Base-by-base conservation (phyloP, 2,113 vertebrate species). In the Rhea pennata region DNA sequence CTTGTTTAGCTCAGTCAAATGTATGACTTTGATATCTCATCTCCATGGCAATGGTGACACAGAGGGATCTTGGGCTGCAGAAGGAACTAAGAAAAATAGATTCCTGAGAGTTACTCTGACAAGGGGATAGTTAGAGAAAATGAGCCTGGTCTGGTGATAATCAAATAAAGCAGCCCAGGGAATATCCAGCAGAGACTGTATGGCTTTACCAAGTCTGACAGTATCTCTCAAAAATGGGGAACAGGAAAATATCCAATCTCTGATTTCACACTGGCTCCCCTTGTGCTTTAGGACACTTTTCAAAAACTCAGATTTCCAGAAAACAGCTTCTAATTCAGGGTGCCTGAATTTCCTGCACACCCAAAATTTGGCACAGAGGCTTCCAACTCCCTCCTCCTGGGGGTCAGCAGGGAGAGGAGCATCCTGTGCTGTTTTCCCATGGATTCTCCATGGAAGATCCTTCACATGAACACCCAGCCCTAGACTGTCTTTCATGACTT, bases 301-400 rank as follows among this genome's bases (percentile, higher is more conserved):
- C 42, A 64, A 67, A 81, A 75, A 19, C 12, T 24, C 24, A 20
- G 19, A 54, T 73, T 40, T 73, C 8, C 36, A 73, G 36, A 44
- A 69, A 58, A 21, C 12, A 46, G 12, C 23, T 82, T 39, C 24
- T 59, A 20, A 36, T 69, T 58, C 42, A n/a, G 80, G 54, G 6
- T 17, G 6, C 12, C 10, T 8, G 62, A 36, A 36, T 14, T 73
- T 46, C 39, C 8, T 77, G 16, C 6, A n/a, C 39, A 59, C 5
- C 33, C n/a, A 71, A 78, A 67, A 77, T 4, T 1, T n/a, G 31
- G 56, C 0, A 0, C 2, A 1, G 20, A 40, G 27, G 16, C 59
- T 94, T 91, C 29, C 26, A 46, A 27, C 23, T 33, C 11, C 6
- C 13, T 31, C 3, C 19, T 39, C 9, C 33, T 81, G 59, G 6